Conservation (phyloP, 1,140 invertebrate species). For the Caenorhabditis briggsae region DNA sequence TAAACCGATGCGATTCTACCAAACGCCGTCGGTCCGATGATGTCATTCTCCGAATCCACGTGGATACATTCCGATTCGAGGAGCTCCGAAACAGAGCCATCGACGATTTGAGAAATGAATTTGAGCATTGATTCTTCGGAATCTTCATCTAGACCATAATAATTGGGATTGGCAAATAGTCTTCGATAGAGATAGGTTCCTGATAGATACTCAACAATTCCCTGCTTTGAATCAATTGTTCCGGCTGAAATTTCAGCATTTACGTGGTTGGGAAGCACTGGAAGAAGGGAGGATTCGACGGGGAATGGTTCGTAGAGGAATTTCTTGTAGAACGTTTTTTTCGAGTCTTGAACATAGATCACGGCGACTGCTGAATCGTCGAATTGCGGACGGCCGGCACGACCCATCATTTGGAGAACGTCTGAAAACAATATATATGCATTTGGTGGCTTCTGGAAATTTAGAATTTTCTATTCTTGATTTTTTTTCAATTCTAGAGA, state of each 20-base stretch:
- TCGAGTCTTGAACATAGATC: slow-evolving; percentile 95
- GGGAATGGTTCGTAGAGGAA: slow-evolving; percentile 99
- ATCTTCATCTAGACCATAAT: slow-evolving; percentile 88
- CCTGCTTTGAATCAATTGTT: slow-evolving; percentile 91
- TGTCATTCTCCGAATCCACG: slow-evolving; percentile 76
- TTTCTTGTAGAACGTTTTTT: slow-evolving; percentile 99
- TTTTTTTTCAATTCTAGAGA: too few species aligned
- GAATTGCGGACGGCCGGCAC: slow-evolving; percentile 95
- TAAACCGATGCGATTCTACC: slow-evolving; percentile 96
- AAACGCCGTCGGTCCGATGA: slow-evolving; percentile 84
- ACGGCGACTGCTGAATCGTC: slow-evolving; percentile 95
- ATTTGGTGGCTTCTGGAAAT: not conserved
- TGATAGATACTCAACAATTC: slow-evolving; percentile 94
- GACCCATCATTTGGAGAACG: slow-evolving; percentile 98
- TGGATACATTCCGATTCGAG: slow-evolving; percentile 85
- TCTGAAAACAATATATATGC: slow-evolving; percentile 77
- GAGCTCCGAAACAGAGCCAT: slow-evolving; percentile 84
- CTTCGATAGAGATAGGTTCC: slow-evolving; percentile 98
- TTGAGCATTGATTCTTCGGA: slow-evolving; percentile 84
- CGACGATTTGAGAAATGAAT: slow-evolving; percentile 83
- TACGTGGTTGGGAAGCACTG: slow-evolving; percentile 93
- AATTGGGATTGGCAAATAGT: slow-evolving; percentile 89
- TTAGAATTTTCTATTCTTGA: too few species aligned
- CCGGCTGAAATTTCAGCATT: slow-evolving; percentile 97
- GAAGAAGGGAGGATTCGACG: slow-evolving; percentile 93